Base-by-base conservation (phyloP, 2,797 vertebrate genomes). In the Poeciliopsis turneri region DNA sequence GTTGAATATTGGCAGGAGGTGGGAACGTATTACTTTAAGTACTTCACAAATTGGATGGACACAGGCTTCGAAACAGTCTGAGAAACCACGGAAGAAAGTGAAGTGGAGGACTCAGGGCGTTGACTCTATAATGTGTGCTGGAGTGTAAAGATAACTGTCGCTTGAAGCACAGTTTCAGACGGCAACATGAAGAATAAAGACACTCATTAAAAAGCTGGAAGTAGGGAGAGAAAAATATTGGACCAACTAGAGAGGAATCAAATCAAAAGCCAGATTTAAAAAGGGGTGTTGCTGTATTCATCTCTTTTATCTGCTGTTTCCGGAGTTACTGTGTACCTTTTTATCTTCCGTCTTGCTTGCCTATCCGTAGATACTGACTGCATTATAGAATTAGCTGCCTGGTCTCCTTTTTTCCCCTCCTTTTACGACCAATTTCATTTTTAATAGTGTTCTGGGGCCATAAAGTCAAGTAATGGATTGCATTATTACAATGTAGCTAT, bases 161-260 rank as follows among this genome's bases (percentile, higher is more conserved):
- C 92, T 92, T 28, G 81, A 88, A 92, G 90, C 87, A 36, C 74
- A 55, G 81, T 87, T 87, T 91, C 86, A 91, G 91, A 90, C 90
- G 83, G 90, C 82, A 90, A 89, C 91, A 89, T 53, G 87, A 78
- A 76, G 81, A 85, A 91, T 90, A 86, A 92, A 91, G 86, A 92
- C 83, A 75, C 93, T 94, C 93, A 94, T 94, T 94, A 93, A 93
- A 94, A 93, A 87, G 81, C 89, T 90, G 73, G 83, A 92, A 82
- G 90, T 49, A 8, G 83, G 85, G 79, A 43, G 72, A 79, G 73
- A 85, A 89, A 86, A 90, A 92, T 87, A 90, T 90, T 88, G 88
- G 87, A 90, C 87, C 87, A 80, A 85, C 87, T 43, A 73, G 90
- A 91, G 87, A 85, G 71, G 82, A 92, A 88, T 91, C 87, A 90